These are phyloP conservation scores for Hiodon tergisus DNA, from an alignment of 2,113 vertebrate species.

Conservation along the genomic window DNA sequence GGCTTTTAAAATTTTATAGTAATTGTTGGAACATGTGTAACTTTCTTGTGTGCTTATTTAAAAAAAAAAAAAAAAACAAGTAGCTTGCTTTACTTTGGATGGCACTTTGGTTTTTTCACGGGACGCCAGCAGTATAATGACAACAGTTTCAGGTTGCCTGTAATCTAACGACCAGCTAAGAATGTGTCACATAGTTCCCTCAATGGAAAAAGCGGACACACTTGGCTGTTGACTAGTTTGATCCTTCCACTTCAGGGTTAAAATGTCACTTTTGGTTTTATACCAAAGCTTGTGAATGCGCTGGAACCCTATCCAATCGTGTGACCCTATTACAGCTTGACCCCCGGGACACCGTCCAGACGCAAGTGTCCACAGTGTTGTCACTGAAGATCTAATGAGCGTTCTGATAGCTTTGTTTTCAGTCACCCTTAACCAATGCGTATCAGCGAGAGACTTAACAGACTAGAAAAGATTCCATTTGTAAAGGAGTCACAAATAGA, in stretches of 20 bases:
- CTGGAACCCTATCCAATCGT: constrained; percentile 24
- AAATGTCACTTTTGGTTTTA: neutral
- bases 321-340: constrained; percentile 33
- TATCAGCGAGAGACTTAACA: too few species aligned
- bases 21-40: neutral
- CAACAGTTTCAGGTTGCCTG: neutral
- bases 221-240: too few species aligned
- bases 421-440: too few species aligned
- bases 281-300: constrained; percentile 19
- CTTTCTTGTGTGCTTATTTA: neutral
- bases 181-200: too few species aligned
- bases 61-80: neutral
- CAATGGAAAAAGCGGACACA: too few species aligned
- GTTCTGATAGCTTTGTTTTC: too few species aligned
- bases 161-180: neutral
- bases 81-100: too few species aligned
- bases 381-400: too few species aligned
- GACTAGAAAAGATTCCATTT: too few species aligned
- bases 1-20: constrained; percentile 23
- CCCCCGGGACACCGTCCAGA: too few species aligned
- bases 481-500: neutral
- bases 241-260: neutral
- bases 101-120: neutral
- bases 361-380: too few species aligned
- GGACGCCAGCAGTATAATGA: neutral